Evolutionary conservation across 2,797 vertebrate genomes (phyloP).

Genomic region (Rhynchotus rufescens): DNA sequence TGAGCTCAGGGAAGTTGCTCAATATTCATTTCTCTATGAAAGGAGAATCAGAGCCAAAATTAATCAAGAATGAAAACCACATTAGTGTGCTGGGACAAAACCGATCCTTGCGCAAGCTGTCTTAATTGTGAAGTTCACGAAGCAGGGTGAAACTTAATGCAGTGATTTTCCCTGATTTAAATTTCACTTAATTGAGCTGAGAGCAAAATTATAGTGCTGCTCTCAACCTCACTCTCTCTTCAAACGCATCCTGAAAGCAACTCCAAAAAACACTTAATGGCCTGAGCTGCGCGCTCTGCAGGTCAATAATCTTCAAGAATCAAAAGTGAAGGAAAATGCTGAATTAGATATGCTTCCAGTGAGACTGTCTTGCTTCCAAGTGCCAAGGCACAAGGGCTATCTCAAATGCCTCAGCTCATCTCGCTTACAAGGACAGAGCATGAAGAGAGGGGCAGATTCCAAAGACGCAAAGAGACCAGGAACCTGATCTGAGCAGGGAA

Average conservation of each 20-base stretch:
- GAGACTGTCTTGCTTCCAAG: not conserved
- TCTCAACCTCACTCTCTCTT: not conserved
- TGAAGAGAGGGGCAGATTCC: conserved; percentile 15
- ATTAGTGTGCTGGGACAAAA: not conserved
- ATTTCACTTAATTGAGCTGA: not conserved
- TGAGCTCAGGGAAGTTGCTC: not conserved
- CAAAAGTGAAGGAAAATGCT: conserved; percentile 1
- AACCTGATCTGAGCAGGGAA: not conserved
- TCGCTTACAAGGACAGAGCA: conserved; percentile 37
- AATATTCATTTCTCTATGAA: not conserved
- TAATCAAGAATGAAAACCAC: not conserved
- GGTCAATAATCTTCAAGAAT: conserved; percentile 13
- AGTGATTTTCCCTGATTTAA: not conserved
- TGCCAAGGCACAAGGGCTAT: not conserved
- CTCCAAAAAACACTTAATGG: not conserved
- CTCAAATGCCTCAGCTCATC: conserved; percentile 30
- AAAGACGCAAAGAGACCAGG: conserved; percentile 17
- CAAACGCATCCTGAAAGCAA: not conserved
- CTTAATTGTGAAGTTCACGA: not conserved
- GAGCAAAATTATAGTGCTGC: not conserved
- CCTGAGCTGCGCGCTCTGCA: not conserved
- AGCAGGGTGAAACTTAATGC: not conserved
- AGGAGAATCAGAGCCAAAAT: not conserved
- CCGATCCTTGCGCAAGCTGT: not conserved
- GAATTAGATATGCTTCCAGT: conserved; percentile 29